Base-by-base conservation (phyloP, 2,113 vertebrate species). In the Neopipo cinnamomea region DNA sequence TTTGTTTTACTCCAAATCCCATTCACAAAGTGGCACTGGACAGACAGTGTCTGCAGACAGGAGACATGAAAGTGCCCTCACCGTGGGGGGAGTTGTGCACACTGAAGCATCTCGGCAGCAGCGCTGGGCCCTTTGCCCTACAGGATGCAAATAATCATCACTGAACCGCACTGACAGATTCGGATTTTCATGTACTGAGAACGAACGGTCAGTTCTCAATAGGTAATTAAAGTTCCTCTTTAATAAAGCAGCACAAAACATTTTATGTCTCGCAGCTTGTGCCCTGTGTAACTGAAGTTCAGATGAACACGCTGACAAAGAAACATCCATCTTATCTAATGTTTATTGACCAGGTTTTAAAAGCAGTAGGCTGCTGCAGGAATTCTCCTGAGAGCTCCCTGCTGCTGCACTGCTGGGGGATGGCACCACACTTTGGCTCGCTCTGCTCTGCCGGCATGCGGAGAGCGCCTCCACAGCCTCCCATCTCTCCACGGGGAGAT, bases 181-280 rank as follows among this genome's bases (percentile, higher is more conserved):
- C 58, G 53, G 78, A 62, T 85, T 94, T 89, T 65, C 65, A 31
- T 33, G 47, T 58, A 63, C 67, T 55, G 53, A 35, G 50, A 77
- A 72, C 76, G 6, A 84, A 73, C 3, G 16, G 85, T 68, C 85
- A 86, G 67, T 90, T 88, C 87, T 93, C 58, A 91, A 95, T 66
- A 74, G 42, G 47, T 80, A 90, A 96, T 97, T 83, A 88, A 95
- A 93, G 85, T 25, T 94, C 53, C 88, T 96, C 85, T 96, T 95
- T 91, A 93, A 93, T 97, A 94, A 91, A 66, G 35, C 24, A 77
- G 35, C 75, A 80, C 20, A 74, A 90, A 87, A 18, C 47, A 35
- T 88, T 83, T 92, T 83, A 66, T 23, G 71, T 67, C 85, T 88
- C 65, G 63, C 2, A 0, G 68, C 68, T 65, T 66, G 59, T 17